A percentile compares a stretch with the other conserved stretches of the same genome.
phyloP scores from a whole-genome alignment of 2,888 invertebrate genomes.

The Dromius quadrimaculatus region DNA sequence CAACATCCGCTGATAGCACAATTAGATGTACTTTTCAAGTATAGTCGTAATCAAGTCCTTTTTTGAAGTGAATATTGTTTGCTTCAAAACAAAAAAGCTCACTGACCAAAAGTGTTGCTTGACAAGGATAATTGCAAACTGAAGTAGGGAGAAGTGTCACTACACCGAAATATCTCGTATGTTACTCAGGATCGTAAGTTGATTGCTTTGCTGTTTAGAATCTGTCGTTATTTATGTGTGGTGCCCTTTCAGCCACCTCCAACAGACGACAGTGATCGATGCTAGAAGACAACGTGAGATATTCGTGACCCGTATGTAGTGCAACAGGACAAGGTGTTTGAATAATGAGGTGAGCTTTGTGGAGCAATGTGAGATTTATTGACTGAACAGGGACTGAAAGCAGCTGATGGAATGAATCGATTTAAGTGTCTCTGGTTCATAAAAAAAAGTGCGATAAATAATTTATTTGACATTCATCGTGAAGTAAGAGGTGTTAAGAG shows the following conservation, averaged over 20 bases:
- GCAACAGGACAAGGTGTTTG: constrained; percentile 8
- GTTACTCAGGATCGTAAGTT: constrained; percentile 9
- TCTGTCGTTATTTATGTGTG: constrained; percentile 44
- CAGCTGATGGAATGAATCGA: too few species aligned
- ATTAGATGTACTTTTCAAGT: too few species aligned
- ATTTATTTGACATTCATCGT: too few species aligned
- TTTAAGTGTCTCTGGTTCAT: too few species aligned
- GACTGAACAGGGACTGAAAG: background rate
- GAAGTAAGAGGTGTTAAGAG: too few species aligned
- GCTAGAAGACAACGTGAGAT: background rate
- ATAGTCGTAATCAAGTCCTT: too few species aligned
- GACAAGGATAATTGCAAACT: too few species aligned
- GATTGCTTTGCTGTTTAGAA: constrained; percentile 7
- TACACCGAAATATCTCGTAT: constrained; percentile 1
- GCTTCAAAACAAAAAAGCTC: background rate
- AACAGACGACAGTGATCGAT: constrained; percentile 5
- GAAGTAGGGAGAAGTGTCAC: background rate
- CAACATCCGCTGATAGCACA: too few species aligned
- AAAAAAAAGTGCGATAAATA: too few species aligned
- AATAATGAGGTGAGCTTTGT: background rate
- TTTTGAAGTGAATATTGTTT: constrained; percentile 1
- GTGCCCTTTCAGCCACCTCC: background rate
- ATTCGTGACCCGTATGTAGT: constrained; percentile 3
- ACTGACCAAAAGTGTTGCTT: background rate
- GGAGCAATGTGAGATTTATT: background rate